Conservation (phyloP, 1,140 invertebrate genomes). For the Bathynomus jamesi region DNA sequence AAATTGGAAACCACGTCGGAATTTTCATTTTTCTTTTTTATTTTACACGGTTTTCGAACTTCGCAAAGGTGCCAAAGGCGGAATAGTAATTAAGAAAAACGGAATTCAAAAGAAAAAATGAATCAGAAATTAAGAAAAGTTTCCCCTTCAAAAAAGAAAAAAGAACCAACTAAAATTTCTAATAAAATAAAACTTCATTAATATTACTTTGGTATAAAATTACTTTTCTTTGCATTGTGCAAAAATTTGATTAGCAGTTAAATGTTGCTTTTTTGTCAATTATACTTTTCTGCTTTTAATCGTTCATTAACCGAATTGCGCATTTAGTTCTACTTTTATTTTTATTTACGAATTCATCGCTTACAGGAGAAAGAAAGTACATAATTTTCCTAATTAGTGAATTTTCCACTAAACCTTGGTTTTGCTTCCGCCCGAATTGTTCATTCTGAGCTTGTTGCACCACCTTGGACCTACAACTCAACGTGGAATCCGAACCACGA, state of each 20-base stretch:
- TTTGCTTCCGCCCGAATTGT: no score
- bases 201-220: background rate
- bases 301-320: no score
- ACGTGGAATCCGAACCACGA: no score
- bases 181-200: background rate
- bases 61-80: background rate
- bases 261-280: no score
- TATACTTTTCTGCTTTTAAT: no score
- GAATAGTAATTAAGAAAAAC: conserved; percentile 1
- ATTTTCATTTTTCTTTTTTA: background rate
- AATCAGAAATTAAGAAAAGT: conserved; percentile 1
- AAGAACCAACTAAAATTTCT: background rate
- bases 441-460: no score
- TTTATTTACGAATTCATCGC: no score
- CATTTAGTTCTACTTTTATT: no score
- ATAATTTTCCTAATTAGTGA: no score
- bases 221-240: background rate
- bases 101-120: background rate
- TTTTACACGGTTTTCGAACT: background rate
- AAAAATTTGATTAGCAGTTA: background rate
- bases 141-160: background rate
- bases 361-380: no score
- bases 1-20: background rate
- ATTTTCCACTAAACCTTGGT: no score
- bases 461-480: no score